Percentiles rank a stretch among this genome's conserved stretches.
These are phyloP conservation scores for Oscheius sp. DNA, from an alignment of 2,888 invertebrate genomes.

Conservation along the genomic window DNA sequence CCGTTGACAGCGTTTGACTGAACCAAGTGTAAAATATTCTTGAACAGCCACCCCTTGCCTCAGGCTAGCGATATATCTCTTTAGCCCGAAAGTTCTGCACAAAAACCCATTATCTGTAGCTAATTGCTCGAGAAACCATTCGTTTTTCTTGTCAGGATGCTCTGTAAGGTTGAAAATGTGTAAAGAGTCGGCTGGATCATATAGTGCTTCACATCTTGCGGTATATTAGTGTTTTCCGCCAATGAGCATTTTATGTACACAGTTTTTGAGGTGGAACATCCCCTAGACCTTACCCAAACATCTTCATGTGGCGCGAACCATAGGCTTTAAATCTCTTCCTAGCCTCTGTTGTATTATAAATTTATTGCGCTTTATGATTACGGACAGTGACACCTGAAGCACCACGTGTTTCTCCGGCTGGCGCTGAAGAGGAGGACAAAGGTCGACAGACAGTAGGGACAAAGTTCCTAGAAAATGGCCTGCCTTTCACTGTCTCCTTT, in stretches of 20 bases:
- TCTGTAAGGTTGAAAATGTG: not conserved
- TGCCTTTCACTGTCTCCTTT: not conserved
- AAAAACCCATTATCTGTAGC: too few relatives aligned
- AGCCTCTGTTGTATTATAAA: not conserved
- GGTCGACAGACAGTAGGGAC: conserved; percentile 11
- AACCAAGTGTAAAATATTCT: too few relatives aligned
- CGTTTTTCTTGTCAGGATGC: too few relatives aligned
- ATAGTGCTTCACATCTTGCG: not conserved
- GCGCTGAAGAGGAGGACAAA: not conserved
- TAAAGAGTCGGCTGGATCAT: conserved; percentile 19
- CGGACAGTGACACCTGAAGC: not conserved
- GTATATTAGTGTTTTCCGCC: not conserved
- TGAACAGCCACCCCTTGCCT: too few relatives aligned
- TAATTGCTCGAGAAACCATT: too few relatives aligned
- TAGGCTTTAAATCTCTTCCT: too few relatives aligned
- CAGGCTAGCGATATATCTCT: too few relatives aligned
- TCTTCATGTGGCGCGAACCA: too few relatives aligned
- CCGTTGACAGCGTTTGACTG: too few relatives aligned
- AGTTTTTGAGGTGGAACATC: not conserved
- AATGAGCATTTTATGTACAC: too few relatives aligned
- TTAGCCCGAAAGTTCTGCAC: too few relatives aligned
- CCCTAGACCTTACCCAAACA: not conserved
- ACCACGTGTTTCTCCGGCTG: conserved; percentile 10
- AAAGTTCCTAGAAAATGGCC: conserved; percentile 3
- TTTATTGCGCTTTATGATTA: not conserved